Percentiles rank a stretch among this genome's conserved stretches.
These are phyloP conservation scores for Aulostomus chinensis DNA, from an alignment of 2,797 vertebrate genomes.

Conservation along the genomic window DNA sequence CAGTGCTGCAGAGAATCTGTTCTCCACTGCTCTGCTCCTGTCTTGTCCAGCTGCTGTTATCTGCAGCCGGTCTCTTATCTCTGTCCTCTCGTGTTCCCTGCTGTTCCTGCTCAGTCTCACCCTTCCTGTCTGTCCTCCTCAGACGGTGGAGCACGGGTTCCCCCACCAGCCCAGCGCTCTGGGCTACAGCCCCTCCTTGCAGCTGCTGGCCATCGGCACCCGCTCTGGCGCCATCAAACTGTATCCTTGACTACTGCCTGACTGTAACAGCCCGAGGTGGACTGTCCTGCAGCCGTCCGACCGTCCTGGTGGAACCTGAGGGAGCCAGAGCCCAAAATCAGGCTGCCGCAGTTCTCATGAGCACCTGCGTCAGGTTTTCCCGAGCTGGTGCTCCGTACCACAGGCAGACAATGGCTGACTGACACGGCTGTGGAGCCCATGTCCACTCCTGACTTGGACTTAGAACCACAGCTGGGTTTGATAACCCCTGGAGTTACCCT, in stretches of 20 bases:
- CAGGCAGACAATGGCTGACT: too few species aligned
- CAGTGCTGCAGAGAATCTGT: too few species aligned
- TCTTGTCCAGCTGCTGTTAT: conserved; percentile 13
- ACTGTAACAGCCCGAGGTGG: too few species aligned
- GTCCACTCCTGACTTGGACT: too few species aligned
- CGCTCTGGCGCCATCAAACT: conserved; percentile 96
- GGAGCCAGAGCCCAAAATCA: too few species aligned
- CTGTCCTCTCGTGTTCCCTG: conserved; percentile 14
- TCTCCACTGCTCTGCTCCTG: too few species aligned
- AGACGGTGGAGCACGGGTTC: conserved; percentile 98
- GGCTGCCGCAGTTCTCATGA: conserved; percentile 20
- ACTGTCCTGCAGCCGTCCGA: too few species aligned
- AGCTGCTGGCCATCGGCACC: conserved; percentile 93
- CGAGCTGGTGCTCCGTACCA: conserved; percentile 54
- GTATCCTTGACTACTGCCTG: conserved; percentile 85
- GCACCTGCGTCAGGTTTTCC: conserved; percentile 55
- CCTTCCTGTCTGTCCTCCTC: conserved; percentile 23
- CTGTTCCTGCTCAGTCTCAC: conserved; percentile 1
- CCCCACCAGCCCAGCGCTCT: conserved; percentile 97
- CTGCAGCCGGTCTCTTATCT: neutral
- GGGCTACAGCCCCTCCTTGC: conserved; percentile 88
- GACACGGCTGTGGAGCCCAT: too few species aligned
- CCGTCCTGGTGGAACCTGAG: conserved; percentile 47
- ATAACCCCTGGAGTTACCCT: too few species aligned
- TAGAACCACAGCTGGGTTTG: conserved; percentile 25